These are phyloP conservation scores for Mythimna vitellina DNA, from an alignment of 2,888 invertebrate species.

Conservation along the genomic window DNA sequence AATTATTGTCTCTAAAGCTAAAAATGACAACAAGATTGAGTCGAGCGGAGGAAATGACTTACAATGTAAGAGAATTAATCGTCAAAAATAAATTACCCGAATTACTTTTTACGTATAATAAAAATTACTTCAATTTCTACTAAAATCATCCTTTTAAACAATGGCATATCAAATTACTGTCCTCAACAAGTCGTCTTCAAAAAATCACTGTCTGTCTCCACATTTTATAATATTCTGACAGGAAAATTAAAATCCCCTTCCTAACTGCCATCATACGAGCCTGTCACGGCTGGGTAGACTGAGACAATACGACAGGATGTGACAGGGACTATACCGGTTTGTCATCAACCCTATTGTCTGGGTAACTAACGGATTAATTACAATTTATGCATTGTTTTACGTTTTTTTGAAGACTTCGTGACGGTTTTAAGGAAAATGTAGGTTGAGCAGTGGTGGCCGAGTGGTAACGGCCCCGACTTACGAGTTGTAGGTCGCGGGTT, in stretches of 20 bases:
- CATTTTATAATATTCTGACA: conserved; percentile 22
- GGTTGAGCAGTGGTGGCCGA: too few relatives aligned
- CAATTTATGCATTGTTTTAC: conserved; percentile 56
- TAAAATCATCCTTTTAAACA: not conserved
- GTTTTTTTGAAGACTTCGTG: conserved; percentile 39
- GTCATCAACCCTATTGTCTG: conserved; percentile 56
- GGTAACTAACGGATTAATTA: conserved; percentile 58
- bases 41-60: not conserved
- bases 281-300: conserved; percentile 59
- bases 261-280: conserved; percentile 27
- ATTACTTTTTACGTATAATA: not conserved
- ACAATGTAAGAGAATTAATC: not conserved
- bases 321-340: conserved; percentile 58
- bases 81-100: not conserved
- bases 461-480: too few relatives aligned
- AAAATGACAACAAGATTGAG: too few relatives aligned
- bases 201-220: conserved; percentile 43
- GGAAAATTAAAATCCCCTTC: conserved; percentile 35
- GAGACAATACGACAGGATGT: conserved; percentile 64
- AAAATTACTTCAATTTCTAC: not conserved
- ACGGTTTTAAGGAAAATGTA: not conserved
- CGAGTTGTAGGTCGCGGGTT: too few relatives aligned
- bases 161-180: conserved; percentile 17
- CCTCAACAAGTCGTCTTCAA: conserved; percentile 10
- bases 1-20: too few relatives aligned